A percentile compares a stretch with the other conserved stretches of the same genome.
phyloP scores from a whole-genome alignment of 2,888 invertebrate genomes.

The Ceriagrion tenellum region DNA sequence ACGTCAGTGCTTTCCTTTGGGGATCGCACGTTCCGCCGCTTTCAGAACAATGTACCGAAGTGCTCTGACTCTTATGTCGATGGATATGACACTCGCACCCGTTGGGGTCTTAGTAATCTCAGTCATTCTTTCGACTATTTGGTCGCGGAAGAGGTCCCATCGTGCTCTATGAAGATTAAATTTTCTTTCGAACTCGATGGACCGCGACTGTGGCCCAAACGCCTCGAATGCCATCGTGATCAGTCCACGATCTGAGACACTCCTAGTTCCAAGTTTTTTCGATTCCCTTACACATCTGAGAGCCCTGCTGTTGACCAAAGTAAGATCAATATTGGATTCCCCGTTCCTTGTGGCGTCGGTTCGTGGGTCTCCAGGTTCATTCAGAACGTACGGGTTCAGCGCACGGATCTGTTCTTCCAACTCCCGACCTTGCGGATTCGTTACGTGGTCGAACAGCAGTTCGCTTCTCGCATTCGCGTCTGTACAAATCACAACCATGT shows the following conservation, averaged over 20 bases:
- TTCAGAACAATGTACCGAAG: too few species aligned
- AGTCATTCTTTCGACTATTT: too few species aligned
- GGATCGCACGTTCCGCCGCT: background rate
- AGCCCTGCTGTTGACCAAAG: background rate
- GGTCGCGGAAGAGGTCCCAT: too few species aligned
- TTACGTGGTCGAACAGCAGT: background rate
- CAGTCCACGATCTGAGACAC: background rate
- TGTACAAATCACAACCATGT: background rate
- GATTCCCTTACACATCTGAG: background rate
- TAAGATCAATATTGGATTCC: background rate
- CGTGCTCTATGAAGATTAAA: background rate
- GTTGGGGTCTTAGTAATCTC: too few species aligned
- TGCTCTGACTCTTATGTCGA: too few species aligned
- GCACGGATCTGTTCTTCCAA: background rate
- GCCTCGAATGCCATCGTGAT: background rate
- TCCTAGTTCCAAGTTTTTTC: background rate
- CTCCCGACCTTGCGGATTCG: background rate
- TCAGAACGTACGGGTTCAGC: too few species aligned
- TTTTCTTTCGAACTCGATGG: background rate
- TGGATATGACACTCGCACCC: too few species aligned
- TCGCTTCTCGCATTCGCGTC: background rate
- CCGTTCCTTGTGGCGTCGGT: background rate
- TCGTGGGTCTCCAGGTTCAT: too few species aligned
- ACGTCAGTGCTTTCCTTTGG: background rate
- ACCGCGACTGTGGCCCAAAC: background rate